phyloP scores from a whole-genome alignment of 2,797 vertebrate genomes.

The Garrulus glandarius region DNA sequence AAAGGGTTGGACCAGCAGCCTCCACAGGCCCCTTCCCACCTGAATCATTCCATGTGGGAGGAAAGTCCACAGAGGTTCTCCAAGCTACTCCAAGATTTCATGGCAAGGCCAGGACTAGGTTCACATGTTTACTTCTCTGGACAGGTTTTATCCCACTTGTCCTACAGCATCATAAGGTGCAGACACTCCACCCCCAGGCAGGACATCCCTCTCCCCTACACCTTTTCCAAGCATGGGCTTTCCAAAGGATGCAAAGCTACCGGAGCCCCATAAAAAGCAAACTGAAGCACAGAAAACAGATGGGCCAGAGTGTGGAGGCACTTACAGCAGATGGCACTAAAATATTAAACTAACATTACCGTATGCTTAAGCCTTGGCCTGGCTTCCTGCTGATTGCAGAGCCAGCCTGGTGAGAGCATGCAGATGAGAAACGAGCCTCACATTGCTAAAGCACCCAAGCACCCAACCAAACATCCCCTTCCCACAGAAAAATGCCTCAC shows the following conservation, averaged over 20 bases:
- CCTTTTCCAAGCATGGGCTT: not conserved
- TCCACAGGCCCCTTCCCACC: not conserved
- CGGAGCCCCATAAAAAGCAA: not conserved
- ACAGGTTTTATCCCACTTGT: not conserved
- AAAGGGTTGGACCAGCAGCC: not conserved
- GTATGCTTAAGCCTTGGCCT: constrained; percentile 56
- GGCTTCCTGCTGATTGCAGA: constrained; percentile 28
- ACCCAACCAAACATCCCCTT: constrained; percentile 47
- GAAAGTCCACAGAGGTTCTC: not conserved
- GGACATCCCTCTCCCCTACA: not conserved
- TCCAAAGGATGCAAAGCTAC: not conserved
- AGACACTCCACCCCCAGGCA: not conserved
- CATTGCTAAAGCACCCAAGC: constrained; percentile 30
- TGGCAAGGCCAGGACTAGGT: not conserved
- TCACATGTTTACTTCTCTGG: not conserved
- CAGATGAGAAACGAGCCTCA: constrained; percentile 45
- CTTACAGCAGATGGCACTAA: constrained; percentile 76
- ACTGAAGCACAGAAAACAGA: constrained; percentile 59
- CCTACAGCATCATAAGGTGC: not conserved
- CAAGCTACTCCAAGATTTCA: not conserved
- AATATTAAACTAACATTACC: constrained; percentile 75
- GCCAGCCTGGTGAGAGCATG: constrained; percentile 39
- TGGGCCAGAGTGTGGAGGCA: constrained; percentile 64
- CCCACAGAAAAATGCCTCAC: not conserved
- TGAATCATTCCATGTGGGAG: not conserved